Evolutionary conservation across 2,113 vertebrate species (phyloP), one percentile per base, ranked within the genome.

Genomic region (Cyprinodon brontotheroides): DNA sequence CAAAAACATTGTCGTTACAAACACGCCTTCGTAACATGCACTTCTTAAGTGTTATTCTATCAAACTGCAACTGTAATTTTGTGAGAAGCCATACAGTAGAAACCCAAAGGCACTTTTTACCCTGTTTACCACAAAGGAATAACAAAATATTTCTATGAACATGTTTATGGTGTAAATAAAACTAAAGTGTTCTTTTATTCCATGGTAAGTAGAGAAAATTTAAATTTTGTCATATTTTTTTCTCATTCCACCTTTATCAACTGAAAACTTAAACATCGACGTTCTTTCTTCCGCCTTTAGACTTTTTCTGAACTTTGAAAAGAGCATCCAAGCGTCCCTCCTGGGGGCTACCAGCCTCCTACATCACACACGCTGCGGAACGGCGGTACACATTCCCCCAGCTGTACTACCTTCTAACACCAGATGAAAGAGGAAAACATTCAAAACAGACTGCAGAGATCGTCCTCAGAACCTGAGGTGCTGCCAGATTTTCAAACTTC

Each of bases 331-430:
- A 53, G 4, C 48, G 8, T 13, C 41, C 15, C 5, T 61, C 59
- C 79, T 61, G 53, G 64, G 65, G 70, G 78, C 79, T 59, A 53
- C 74, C 67, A 65, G 62, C 76, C 61, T 77, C 59, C 70, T 50
- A 53, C 70, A 74, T 87, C 76, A 80, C 59, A 86, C 61, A 15
- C 6, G 1, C 0, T 69, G 61, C 11, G 65, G 50, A 76, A 71
- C 45, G 12, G 67, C 48, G 72, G 47, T 11, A 4, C 40, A 29
- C 43, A 68, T 74, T 66, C 37, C 43, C 74, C 45, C 13, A 36
- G 13, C 40, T 10, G 4, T 68, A 7, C 17, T 20, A 12, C 61
- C 61, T 6, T 70, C 70, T 39, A 65, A 40, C 39, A 11, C 40
- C 14, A 79, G 39, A 29, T 36, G 40, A 80, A 70, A 22, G 60